Base-by-base conservation (phyloP, 2,797 vertebrate species). In the Aphelocoma californica region DNA sequence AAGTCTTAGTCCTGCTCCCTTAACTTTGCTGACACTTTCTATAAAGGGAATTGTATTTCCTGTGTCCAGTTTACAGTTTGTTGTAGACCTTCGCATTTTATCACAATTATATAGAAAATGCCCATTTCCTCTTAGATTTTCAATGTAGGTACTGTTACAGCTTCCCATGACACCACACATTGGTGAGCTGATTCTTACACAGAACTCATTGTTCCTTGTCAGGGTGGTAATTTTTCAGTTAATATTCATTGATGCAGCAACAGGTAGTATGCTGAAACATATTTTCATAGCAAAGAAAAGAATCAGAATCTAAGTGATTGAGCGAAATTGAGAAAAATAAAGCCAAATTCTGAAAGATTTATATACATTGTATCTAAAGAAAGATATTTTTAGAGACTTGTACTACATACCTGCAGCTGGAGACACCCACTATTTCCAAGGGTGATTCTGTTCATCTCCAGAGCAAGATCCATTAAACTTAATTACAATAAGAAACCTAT, bases 401-500 rank as follows among this genome's bases (percentile, higher is more conserved):
- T 58, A 29, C 17, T 61, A 71, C 12, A 7, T 70, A 62, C 23
- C 83, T 75, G 47, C 12, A 66, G 56, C 60, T 60, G 83, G 62
- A 95, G 32, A 69, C 64, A 72, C 2, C 8, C 61, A 77, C 6
- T 36, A 17, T 90, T 94, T 97, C 65, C 74, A 82, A 94, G 90
- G 91, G 42, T 61, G 86, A 75, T 81, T 94, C 94, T 87, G 47
- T 90, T 93, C 90, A 58, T 96, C 88, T 96, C 60, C 18, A 86
- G 71, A 96, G 84, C 17, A 67, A 93, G 75, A 89, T 88, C 85
- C 92, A 96, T 98, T 97, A 96, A 97, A 97, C 92, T 97, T 97
- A 97, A 97, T 97, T 98, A 97, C 83, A 96, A 97, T 96, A 91
- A 95, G 93, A 97, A 97, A 96, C 83, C 81, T 96, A 96, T 97